Evolutionary conservation across 2,797 vertebrate genomes (phyloP), one percentile per base, ranked within the genome.

Genomic region (Scarus forsteni): DNA sequence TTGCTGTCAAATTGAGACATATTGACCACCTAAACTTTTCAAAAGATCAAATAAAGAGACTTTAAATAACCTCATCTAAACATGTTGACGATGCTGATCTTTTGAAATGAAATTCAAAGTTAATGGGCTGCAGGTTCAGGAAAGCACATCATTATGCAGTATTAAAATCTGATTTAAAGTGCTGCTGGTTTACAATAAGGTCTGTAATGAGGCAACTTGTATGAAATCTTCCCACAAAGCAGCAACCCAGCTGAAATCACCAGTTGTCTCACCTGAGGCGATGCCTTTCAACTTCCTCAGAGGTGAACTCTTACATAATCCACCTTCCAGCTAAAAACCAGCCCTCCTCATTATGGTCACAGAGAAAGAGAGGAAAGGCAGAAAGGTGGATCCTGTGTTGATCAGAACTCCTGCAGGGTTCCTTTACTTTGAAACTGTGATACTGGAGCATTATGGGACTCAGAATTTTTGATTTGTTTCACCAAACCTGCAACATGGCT

Each of bases 241-340:
- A 5, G 27, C 9, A 75, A 67, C 64, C n/a, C 52, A 11, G 54
- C 79, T 60, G 64, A 72, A 73, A 0, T 72, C 59, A 55, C 40
- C 66, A 53, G 57, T 34, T 54, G 7, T 59, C 50, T 75, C 16
- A 88, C 89, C 84, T 42, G 71, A 13, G 84, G 87, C 80, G 3
- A 83, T 67, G 89, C 87, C 84, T 84, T 84, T 89, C 75, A 73
- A 81, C 87, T 76, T 70, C 68, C 84, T 72, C 66, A 66, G 68
- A 85, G 80, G 78, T 79, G 81, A 84, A 73, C 78, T 80, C 80
- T 81, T 71, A 73, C 83, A 70, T 59, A 85, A 84, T 77, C 73
- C 60, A 49, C 55, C 80, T 79, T 74, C 71, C 75, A 82, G 84
- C 80, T 2, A 27, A 60, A 39, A 45, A 70, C 58, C 75, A 54